phyloP scores from a whole-genome alignment of 2,797 vertebrate genomes.

The Enteromius argenteus region DNA sequence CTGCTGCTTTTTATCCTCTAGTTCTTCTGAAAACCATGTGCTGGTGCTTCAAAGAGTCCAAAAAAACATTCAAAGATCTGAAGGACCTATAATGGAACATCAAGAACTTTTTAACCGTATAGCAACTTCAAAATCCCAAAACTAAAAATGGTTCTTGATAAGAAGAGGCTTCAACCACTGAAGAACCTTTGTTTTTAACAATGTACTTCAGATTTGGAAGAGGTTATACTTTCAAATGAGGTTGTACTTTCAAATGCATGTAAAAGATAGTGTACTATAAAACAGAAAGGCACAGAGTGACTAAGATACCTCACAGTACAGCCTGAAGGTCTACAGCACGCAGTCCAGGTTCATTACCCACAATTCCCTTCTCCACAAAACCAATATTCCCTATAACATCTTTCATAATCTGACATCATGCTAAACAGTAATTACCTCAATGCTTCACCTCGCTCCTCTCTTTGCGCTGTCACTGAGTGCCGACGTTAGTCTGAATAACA shows the following conservation, averaged over 20 bases:
- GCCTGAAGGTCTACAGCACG: background rate
- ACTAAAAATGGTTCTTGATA: slow-evolving; percentile 4
- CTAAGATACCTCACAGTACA: background rate
- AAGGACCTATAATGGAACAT: background rate
- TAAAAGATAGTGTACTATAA: background rate
- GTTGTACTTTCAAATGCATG: background rate
- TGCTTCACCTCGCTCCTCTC: slow-evolving; percentile 25
- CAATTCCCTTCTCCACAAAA: slow-evolving; percentile 9
- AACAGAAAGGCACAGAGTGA: background rate
- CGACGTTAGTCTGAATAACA: slow-evolving; percentile 24
- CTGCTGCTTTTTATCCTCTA: background rate
- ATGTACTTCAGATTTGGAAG: background rate
- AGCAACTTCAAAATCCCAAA: background rate
- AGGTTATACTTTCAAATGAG: too few relatives aligned
- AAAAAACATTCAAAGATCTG: background rate
- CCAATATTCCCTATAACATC: slow-evolving; percentile 1
- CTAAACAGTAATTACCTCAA: slow-evolving; percentile 32
- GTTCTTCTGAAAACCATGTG: background rate
- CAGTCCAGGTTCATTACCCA: slow-evolving; percentile 18
- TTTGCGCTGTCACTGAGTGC: background rate
- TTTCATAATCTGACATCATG: slow-evolving; percentile 21
- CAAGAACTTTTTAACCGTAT: background rate
- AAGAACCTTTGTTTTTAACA: background rate
- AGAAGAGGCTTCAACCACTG: background rate
- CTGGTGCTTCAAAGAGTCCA: slow-evolving; percentile 4